Conservation (phyloP, 2,888 invertebrate genomes). For the Rhimphoctona megacephalus region DNA sequence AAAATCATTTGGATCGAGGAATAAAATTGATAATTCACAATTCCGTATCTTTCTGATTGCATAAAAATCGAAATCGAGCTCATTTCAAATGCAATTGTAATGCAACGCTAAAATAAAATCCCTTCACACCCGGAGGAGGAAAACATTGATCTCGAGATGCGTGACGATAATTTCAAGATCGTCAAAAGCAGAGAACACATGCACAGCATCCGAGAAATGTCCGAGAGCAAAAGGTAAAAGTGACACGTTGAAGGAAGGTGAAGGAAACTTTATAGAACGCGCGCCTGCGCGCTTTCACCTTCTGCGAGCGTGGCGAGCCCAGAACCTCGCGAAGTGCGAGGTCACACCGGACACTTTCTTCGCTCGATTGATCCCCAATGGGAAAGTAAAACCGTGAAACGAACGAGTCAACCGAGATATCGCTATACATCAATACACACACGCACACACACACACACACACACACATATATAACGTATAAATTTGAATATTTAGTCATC, state of each 20-base stretch:
- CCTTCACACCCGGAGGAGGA: too few relatives aligned
- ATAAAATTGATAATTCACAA: too few relatives aligned
- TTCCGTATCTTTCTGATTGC: too few relatives aligned
- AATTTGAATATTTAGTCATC: background rate
- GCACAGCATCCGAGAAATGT: slow-evolving; percentile 46
- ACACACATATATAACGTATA: background rate
- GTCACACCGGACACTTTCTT: slow-evolving; percentile 83
- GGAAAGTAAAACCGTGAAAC: slow-evolving; percentile 77
- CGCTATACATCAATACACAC: background rate
- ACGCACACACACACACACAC: background rate
- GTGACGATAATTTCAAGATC: slow-evolving; percentile 12
- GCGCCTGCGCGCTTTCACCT: slow-evolving; percentile 83
- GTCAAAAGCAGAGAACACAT: background rate
- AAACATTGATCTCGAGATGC: background rate
- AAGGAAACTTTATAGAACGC: slow-evolving; percentile 38
- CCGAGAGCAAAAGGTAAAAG: slow-evolving; percentile 53
- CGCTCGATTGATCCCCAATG: slow-evolving; percentile 83
- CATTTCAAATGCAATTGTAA: background rate
- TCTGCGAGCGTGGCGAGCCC: slow-evolving; percentile 71
- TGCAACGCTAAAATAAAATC: slow-evolving; percentile 3
- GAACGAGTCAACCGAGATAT: slow-evolving; percentile 44
- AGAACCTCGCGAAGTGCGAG: slow-evolving; percentile 72
- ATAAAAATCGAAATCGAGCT: too few relatives aligned
- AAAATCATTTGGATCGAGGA: too few relatives aligned
- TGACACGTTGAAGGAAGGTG: slow-evolving; percentile 46